A percentile compares a stretch with the other conserved stretches of the same genome.
Evolutionary conservation across 2,113 vertebrate species (phyloP).

Genomic region (Anser brachyrhynchus): DNA sequence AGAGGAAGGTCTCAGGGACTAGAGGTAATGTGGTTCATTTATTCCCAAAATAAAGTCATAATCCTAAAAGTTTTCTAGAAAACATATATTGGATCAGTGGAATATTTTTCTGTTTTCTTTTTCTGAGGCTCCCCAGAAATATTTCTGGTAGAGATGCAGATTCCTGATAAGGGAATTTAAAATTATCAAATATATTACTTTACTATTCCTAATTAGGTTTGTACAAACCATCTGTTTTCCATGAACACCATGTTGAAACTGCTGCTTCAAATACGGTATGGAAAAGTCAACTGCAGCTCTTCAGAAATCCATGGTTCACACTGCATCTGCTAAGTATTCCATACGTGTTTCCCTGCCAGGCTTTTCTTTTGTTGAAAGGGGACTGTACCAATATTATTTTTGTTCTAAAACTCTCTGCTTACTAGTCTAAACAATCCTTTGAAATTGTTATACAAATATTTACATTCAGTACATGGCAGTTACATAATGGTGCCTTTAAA

Average conservation of each 20-base stretch:
- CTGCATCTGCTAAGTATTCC: not conserved
- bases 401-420: not conserved
- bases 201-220: conserved; percentile 15
- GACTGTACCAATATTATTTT: not conserved
- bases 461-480: not conserved
- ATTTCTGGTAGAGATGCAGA: not conserved
- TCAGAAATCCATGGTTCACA: not conserved
- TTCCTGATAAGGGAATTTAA: not conserved
- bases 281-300: not conserved
- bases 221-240: conserved; percentile 5
- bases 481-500: not conserved
- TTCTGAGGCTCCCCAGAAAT: not conserved
- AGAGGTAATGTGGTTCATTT: not conserved
- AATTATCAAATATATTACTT: not conserved
- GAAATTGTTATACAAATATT: not conserved
- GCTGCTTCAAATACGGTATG: not conserved
- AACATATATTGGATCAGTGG: not conserved
- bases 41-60: not conserved
- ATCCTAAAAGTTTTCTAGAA: not conserved
- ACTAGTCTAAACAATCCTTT: not conserved
- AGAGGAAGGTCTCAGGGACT: not conserved
- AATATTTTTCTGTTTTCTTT: not conserved
- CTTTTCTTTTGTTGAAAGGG: not conserved
- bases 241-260: not conserved
- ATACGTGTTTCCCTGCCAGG: not conserved